Base-by-base conservation (phyloP, 2,797 vertebrate species). In the Pseudochromis fuscus region DNA sequence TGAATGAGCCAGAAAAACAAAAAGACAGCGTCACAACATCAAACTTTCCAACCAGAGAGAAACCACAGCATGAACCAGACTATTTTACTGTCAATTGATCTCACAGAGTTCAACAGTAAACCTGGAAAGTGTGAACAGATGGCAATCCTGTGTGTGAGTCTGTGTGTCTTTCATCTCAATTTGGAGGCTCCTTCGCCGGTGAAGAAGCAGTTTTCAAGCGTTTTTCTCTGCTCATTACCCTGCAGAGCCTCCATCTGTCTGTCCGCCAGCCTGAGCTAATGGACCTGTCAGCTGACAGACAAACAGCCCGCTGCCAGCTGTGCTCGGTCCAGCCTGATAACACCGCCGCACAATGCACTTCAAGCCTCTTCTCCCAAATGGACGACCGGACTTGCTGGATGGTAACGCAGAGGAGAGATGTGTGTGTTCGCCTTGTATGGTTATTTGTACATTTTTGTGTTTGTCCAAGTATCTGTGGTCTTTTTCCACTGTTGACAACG, bases 401-500 rank as follows among this genome's bases (percentile, higher is more conserved):
- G 62, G 52, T 52, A 35, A 55, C 72, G 44, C 52, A 61, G 42
- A 67, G 46, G n/a, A 52, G 19, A 56, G 49, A 23, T n/a, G 27
- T 19, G 59, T 42, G 38, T 68, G 65, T 53, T 55, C 57, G 49
- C 84, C 72, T 86, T 86, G 40, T 83, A 75, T 59, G 83, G 81
- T 60, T 88, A 75, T 89, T 86, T 89, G 51, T 82, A 74, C 58
- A 53, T 81, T 84, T 89, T 78, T 78, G n/a, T 70, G 70, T 80
- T 78, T 84, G 65, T 76, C 59, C 38, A 52, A 65, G 55, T 73
- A 70, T 82, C 83, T 75, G 59, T 65, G 77, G 23, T 81, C 57
- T 84, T 90, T 91, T 92, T 91, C 88, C 86, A 84, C 60, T 87
- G 89, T 82, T 87, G 86, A 91, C 77, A 82, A 81, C 0, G 0